These are phyloP conservation scores for Vidua chalybeata DNA, from an alignment of 2,113 vertebrate genomes.

Conservation along the genomic window DNA sequence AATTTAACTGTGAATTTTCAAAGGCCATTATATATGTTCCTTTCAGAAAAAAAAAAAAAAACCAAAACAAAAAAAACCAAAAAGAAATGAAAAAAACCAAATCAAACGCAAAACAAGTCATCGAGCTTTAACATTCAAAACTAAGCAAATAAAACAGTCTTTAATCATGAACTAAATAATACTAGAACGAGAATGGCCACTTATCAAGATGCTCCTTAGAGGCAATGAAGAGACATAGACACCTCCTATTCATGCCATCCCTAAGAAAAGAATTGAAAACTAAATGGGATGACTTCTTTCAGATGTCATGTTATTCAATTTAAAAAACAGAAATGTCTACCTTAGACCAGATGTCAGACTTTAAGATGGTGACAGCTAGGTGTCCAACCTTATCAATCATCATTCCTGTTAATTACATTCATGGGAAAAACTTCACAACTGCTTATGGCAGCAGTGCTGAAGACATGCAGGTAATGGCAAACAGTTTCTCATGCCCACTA, in stretches of 20 bases:
- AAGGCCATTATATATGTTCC: background rate
- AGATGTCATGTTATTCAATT: background rate
- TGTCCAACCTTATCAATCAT: background rate
- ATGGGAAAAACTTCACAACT: background rate
- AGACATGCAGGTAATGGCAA: background rate
- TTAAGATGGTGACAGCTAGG: background rate
- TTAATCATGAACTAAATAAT: background rate
- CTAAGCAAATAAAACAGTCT: background rate
- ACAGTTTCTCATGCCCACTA: background rate
- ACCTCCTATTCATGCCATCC: background rate
- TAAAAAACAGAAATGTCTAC: background rate
- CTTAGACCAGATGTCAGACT: background rate
- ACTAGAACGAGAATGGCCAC: background rate
- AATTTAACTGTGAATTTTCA: slow-evolving; percentile 7
- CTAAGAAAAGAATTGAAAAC: background rate
- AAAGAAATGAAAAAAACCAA: background rate
- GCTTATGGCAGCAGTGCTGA: background rate
- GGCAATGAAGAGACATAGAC: background rate
- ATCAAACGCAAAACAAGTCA: background rate
- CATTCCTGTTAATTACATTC: background rate
- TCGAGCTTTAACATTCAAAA: background rate
- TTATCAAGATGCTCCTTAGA: background rate
- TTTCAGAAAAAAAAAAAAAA: background rate
- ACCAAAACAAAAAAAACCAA: background rate
- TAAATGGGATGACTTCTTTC: background rate